Evolutionary conservation across 2,113 vertebrate genomes (phyloP).

Genomic region (Pachycephala philippinensis): DNA sequence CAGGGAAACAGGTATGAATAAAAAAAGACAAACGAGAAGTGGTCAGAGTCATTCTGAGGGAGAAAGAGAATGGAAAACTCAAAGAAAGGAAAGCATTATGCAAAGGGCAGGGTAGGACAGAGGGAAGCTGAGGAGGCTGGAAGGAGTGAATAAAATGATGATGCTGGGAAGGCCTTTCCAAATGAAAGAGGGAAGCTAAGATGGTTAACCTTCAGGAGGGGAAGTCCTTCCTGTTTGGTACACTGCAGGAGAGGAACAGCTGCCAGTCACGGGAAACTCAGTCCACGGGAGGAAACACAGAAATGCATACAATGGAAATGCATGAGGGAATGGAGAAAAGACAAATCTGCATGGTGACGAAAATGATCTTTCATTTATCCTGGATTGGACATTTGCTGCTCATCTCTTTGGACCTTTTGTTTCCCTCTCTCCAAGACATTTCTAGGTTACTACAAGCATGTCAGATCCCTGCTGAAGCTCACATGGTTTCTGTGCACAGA

Average conservation of each 20-base stretch:
- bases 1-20: background rate
- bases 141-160: background rate
- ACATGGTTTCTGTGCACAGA: background rate
- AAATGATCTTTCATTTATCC: background rate
- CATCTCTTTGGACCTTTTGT: background rate
- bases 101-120: background rate
- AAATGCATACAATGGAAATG: background rate
- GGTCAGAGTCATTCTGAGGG: background rate
- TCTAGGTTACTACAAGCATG: background rate
- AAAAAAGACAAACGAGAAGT: background rate
- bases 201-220: background rate
- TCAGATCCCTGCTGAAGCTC: background rate
- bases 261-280: background rate
- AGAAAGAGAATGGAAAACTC: background rate
- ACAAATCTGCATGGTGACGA: background rate
- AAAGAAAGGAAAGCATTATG: background rate
- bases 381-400: background rate
- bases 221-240: background rate
- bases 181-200: background rate
- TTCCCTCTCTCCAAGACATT: background rate
- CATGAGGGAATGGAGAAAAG: background rate
- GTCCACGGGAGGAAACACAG: background rate
- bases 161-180: background rate
- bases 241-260: background rate
- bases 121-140: background rate